Evolutionary conservation across 2,797 vertebrate genomes (phyloP).

Genomic region (Neostethus bicornis): DNA sequence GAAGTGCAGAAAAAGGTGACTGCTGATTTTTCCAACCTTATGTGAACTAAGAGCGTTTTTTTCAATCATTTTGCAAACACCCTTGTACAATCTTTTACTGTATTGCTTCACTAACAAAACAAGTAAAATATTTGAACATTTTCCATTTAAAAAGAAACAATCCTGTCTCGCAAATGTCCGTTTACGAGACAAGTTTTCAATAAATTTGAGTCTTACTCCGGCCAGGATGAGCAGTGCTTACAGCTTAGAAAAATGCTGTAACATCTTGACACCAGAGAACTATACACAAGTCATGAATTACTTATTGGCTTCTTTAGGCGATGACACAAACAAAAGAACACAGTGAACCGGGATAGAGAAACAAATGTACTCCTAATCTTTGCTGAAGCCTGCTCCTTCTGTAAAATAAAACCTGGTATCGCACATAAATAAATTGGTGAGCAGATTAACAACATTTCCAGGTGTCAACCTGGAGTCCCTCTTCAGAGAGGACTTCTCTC

Average conservation of each 20-base stretch:
- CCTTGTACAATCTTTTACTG: not conserved
- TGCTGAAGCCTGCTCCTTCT: slow-evolving; percentile 5
- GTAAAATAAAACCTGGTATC: slow-evolving; percentile 10
- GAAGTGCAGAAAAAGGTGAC: too few relatives aligned
- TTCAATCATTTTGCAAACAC: too few relatives aligned
- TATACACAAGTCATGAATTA: not conserved
- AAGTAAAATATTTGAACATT: not conserved
- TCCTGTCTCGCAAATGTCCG: not conserved
- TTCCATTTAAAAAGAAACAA: not conserved
- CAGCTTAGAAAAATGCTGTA: not conserved
- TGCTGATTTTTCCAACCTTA: too few relatives aligned
- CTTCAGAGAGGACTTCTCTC: slow-evolving; percentile 23
- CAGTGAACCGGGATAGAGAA: slow-evolving; percentile 4
- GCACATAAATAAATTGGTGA: slow-evolving; percentile 28
- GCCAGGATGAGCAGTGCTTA: not conserved
- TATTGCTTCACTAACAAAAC: not conserved
- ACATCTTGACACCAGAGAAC: not conserved
- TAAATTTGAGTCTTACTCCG: not conserved
- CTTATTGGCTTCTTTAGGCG: slow-evolving; percentile 1
- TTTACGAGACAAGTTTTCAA: not conserved
- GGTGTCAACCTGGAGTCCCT: slow-evolving; percentile 26
- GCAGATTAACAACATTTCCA: slow-evolving; percentile 39
- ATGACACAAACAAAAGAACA: not conserved
- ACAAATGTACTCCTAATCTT: not conserved
- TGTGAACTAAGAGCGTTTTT: too few relatives aligned